These are phyloP conservation scores for Yoshiicerus persimilis DNA, from an alignment of 1,140 invertebrate species.

Conservation along the genomic window DNA sequence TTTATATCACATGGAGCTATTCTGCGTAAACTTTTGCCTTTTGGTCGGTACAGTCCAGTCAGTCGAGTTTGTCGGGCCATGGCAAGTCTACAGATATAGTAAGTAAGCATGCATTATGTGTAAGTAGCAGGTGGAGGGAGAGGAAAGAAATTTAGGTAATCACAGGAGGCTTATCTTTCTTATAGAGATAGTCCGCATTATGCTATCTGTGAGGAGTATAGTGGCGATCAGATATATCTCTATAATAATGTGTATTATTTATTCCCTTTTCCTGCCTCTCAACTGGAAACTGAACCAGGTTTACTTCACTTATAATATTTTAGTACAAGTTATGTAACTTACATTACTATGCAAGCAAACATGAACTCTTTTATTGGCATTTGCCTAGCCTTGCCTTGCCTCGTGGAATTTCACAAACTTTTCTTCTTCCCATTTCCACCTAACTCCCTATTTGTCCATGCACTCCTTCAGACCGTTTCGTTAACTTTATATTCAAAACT, in stretches of 20 bases:
- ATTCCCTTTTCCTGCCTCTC: slow-evolving; percentile 11
- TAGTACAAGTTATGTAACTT: neutral
- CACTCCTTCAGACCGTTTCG: neutral
- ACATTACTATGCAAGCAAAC: neutral
- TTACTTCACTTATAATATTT: neutral
- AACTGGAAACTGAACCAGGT: neutral
- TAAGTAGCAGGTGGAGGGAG: slow-evolving; percentile 19
- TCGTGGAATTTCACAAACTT: slow-evolving; percentile 14
- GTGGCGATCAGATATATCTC: neutral
- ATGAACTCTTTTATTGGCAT: slow-evolving; percentile 22
- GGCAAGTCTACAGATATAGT: neutral
- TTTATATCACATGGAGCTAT: slow-evolving; percentile 2
- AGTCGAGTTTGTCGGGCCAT: slow-evolving; percentile 16
- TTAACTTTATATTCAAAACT: neutral
- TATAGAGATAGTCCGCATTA: neutral
- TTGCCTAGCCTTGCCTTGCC: neutral
- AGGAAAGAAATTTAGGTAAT: slow-evolving; percentile 22
- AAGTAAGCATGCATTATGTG: too few relatives aligned
- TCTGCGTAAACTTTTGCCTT: slow-evolving; percentile 22
- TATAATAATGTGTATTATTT: neutral
- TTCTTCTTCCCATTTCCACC: slow-evolving; percentile 9
- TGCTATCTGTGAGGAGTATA: neutral
- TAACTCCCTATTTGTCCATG: slow-evolving; percentile 19
- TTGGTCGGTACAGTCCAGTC: neutral
- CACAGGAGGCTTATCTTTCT: slow-evolving; percentile 13